Conservation (phyloP, 2,888 invertebrate genomes). For the Fragum sueziense region DNA sequence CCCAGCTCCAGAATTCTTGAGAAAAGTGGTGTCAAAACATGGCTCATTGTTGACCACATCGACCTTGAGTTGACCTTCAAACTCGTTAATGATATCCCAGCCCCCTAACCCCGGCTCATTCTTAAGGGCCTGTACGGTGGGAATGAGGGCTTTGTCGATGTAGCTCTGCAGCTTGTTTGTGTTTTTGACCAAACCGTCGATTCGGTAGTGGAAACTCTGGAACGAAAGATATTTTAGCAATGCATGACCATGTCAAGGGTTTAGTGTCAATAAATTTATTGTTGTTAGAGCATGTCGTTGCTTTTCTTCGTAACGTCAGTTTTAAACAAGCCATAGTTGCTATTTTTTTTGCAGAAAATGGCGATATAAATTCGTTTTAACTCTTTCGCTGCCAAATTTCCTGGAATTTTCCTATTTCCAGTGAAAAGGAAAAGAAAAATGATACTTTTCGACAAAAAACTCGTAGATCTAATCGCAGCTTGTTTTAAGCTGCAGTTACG, state of each 20-base stretch:
- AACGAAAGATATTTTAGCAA: background rate
- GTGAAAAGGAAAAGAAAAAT: no score
- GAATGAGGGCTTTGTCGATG: constrained; percentile 64
- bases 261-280: no score
- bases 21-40: constrained; percentile 60
- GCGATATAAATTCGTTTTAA: background rate
- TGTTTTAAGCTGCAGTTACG: no score
- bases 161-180: constrained; percentile 62
- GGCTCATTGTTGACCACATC: constrained; percentile 45
- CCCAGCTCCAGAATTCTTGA: constrained; percentile 58
- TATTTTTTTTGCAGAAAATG: no score
- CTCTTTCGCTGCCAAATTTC: background rate
- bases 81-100: constrained; percentile 69
- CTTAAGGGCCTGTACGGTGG: constrained; percentile 61
- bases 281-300: no score
- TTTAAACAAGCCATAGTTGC: no score
- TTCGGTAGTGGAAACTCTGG: constrained; percentile 19
- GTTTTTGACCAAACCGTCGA: constrained; percentile 60
- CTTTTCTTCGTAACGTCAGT: no score
- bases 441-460: no score
- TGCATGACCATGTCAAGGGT: no score
- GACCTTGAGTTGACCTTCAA: constrained; percentile 58
- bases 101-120: constrained; percentile 63
- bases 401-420: no score
- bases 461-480: no score